phyloP scores from a whole-genome alignment of 2,113 vertebrate genomes.

The Coracopsis vasa region DNA sequence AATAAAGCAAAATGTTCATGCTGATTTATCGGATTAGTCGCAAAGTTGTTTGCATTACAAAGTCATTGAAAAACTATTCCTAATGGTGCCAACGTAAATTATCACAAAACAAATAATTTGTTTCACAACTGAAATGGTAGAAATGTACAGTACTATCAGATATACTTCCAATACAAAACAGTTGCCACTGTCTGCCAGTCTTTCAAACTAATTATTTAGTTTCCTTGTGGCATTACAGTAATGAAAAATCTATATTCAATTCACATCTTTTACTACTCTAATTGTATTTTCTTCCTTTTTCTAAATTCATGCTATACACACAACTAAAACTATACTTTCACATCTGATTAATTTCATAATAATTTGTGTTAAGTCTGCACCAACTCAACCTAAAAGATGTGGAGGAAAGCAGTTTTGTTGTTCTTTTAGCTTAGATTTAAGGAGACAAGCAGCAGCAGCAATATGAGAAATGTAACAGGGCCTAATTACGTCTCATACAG shows the following conservation, averaged over 20 bases:
- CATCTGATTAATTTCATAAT: slow-evolving; percentile 31
- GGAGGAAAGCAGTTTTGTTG: background rate
- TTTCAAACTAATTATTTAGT: background rate
- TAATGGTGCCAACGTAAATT: background rate
- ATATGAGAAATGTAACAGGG: background rate
- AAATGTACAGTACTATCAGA: background rate
- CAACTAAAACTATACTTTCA: slow-evolving; percentile 1
- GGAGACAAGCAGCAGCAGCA: slow-evolving; percentile 13
- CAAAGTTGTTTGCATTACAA: background rate
- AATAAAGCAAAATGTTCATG: background rate
- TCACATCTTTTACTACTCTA: background rate
- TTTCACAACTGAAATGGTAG: background rate
- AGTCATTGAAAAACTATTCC: background rate
- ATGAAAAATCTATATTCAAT: background rate
- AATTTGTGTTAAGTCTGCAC: background rate
- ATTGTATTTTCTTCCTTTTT: background rate
- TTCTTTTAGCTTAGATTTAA: slow-evolving; percentile 4
- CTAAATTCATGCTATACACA: background rate
- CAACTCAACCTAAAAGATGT: background rate
- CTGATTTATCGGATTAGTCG: background rate
- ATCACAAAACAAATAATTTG: background rate
- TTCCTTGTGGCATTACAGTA: background rate
- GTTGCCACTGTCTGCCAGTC: background rate
- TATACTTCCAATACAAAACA: background rate
- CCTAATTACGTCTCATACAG: slow-evolving; percentile 34